phyloP scores from a whole-genome alignment of 2,888 invertebrate species.

The Acanthoscelides obtectus region DNA sequence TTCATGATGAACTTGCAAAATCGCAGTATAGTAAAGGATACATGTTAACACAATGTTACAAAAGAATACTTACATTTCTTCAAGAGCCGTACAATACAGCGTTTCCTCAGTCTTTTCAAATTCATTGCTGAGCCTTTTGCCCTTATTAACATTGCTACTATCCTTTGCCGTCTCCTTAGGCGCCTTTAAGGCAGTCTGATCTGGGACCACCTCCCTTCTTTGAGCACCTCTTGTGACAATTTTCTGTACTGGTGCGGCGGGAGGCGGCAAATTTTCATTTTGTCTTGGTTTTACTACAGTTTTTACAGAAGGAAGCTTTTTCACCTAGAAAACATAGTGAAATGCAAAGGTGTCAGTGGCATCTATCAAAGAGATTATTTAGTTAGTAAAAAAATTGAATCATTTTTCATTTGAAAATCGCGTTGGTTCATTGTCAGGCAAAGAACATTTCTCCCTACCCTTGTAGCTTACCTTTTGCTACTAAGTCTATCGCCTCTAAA shows the following conservation, averaged over 20 bases:
- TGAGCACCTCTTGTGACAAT: slow-evolving; percentile 41
- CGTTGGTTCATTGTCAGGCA: no score
- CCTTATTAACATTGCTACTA: slow-evolving; percentile 35
- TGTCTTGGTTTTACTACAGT: slow-evolving; percentile 43
- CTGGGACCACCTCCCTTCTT: slow-evolving; percentile 30
- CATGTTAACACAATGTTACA: no score
- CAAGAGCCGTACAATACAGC: slow-evolving; percentile 71
- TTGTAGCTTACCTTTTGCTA: no score
- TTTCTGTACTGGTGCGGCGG: slow-evolving; percentile 37
- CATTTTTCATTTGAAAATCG: no score
- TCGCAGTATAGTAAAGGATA: no score
- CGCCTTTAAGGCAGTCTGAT: slow-evolving; percentile 39
- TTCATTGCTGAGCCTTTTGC: slow-evolving; percentile 60
- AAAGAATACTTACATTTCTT: slow-evolving; percentile 59
- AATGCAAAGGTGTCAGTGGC: neutral
- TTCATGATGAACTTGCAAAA: no score
- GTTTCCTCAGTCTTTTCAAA: slow-evolving; percentile 72
- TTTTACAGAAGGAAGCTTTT: slow-evolving; percentile 39
- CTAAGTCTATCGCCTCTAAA: no score
- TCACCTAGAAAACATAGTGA: slow-evolving; percentile 14
- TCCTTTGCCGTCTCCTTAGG: slow-evolving; percentile 40
- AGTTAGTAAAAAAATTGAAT: neutral
- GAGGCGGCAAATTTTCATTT: slow-evolving; percentile 42
- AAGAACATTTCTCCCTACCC: no score
- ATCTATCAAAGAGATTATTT: neutral